phyloP scores from a whole-genome alignment of 2,113 vertebrate genomes.

The Gallinago jamesoni region DNA sequence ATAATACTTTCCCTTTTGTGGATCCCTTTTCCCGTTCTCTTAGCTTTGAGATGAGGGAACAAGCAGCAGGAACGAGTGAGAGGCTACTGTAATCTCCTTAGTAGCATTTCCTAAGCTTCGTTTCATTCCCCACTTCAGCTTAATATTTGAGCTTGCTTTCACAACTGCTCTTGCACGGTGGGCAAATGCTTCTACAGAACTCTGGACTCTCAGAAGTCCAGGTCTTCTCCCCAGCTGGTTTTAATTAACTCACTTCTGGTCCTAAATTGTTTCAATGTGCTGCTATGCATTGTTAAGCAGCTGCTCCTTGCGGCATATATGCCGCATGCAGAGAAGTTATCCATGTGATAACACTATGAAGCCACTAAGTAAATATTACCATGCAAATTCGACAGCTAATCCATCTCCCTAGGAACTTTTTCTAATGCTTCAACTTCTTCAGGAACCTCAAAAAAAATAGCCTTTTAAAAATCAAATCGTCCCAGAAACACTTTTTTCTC shows the following conservation, averaged over 20 bases:
- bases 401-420: not conserved
- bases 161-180: not conserved
- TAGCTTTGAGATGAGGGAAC: not conserved
- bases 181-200: not conserved
- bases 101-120: not conserved
- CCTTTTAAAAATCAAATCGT: not conserved
- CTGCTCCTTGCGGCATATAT: not conserved
- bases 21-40: not conserved
- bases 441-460: not conserved
- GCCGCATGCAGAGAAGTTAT: not conserved
- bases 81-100: not conserved
- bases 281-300: not conserved
- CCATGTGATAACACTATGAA: not conserved
- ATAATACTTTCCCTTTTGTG: not conserved
- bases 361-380: not conserved
- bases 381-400: not conserved
- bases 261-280: not conserved
- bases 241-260: slow-evolving; percentile 8
- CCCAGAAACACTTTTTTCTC: not conserved
- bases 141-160: not conserved
- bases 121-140: not conserved
- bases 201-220: not conserved
- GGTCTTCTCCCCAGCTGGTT: not conserved
- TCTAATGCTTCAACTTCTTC: not conserved
- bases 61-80: not conserved